Evolutionary conservation across 2,888 invertebrate genomes (phyloP).

Genomic region (Electrophaes corylata): DNA sequence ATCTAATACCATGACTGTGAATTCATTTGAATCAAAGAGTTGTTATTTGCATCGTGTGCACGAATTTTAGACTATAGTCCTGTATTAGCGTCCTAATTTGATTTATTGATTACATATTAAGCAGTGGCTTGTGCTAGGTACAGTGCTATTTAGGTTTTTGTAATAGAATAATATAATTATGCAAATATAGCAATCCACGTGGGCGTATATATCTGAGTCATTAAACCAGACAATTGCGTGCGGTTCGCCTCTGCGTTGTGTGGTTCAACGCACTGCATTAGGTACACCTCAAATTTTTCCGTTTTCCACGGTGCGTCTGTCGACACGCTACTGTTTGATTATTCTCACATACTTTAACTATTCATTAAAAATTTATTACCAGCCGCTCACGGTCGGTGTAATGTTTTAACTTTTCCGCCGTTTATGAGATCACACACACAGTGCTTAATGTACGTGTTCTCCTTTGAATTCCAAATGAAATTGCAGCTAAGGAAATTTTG

Average conservation of each 20-base stretch:
- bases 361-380: slow-evolving; percentile 39
- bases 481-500: slow-evolving; percentile 40
- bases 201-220: slow-evolving; percentile 53
- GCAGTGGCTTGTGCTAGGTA: slow-evolving; percentile 23
- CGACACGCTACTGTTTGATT: slow-evolving; percentile 42
- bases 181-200: slow-evolving; percentile 47
- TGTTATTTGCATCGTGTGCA: slow-evolving; percentile 61
- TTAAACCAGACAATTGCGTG: slow-evolving; percentile 55
- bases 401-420: slow-evolving; percentile 27
- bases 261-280: slow-evolving; percentile 72
- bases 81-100: slow-evolving; percentile 32
- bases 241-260: slow-evolving; percentile 47
- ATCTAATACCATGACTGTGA: slow-evolving; percentile 67
- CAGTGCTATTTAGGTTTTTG: slow-evolving; percentile 36
- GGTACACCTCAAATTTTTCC: slow-evolving; percentile 66
- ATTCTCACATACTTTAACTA: slow-evolving; percentile 29
- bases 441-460: slow-evolving; percentile 32
- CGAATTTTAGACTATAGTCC: slow-evolving; percentile 44
- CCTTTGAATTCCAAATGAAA: slow-evolving; percentile 52
- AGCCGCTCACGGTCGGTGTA: slow-evolving; percentile 11
- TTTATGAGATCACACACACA: slow-evolving; percentile 20
- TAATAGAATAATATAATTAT: slow-evolving; percentile 38
- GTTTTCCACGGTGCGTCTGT: slow-evolving; percentile 63
- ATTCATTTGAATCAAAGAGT: slow-evolving; percentile 64
- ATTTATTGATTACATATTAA: slow-evolving; percentile 23